Evolutionary conservation across 1,140 invertebrate species (phyloP).

Genomic region (Calliopsis andreniformis): DNA sequence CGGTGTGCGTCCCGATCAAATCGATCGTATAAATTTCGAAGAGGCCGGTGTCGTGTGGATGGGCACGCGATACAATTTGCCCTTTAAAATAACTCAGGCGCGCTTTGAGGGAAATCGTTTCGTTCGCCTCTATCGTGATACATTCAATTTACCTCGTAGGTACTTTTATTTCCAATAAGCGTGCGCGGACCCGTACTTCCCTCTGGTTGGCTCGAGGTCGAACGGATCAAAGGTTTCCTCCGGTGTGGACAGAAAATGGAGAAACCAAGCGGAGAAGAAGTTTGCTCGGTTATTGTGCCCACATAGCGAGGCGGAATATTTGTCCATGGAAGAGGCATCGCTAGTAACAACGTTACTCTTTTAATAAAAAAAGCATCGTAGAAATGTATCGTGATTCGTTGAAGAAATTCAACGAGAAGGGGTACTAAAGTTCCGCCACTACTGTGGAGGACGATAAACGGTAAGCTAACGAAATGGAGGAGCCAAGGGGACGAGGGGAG

Average conservation of each 20-base stretch:
- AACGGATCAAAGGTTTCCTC: constrained; percentile 44
- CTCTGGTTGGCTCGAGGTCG: constrained; percentile 8
- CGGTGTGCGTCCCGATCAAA: not conserved
- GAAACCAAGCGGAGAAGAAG: constrained; percentile 14
- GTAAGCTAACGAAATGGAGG: constrained; percentile 11
- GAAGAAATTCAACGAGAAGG: not conserved
- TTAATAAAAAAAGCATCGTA: not conserved
- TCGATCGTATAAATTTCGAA: constrained; percentile 10
- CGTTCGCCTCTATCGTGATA: constrained; percentile 39
- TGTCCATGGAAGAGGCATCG: not conserved
- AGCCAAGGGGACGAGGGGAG: not conserved
- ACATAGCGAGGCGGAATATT: constrained; percentile 2
- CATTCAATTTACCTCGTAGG: constrained; percentile 37
- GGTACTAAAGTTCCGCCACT: too few relatives aligned
- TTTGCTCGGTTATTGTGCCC: constrained; percentile 26
- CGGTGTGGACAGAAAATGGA: constrained; percentile 1
- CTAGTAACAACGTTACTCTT: too few relatives aligned
- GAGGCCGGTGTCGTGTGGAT: not conserved
- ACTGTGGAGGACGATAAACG: constrained; percentile 8
- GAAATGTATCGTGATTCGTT: not conserved
- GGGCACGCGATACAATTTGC: constrained; percentile 23
- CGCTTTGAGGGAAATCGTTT: constrained; percentile 40
- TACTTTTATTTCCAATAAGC: constrained; percentile 50
- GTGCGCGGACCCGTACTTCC: constrained; percentile 29
- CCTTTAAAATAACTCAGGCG: constrained; percentile 8